phyloP scores from a whole-genome alignment of 2,113 vertebrate genomes.

The Limnothrissa miodon region DNA sequence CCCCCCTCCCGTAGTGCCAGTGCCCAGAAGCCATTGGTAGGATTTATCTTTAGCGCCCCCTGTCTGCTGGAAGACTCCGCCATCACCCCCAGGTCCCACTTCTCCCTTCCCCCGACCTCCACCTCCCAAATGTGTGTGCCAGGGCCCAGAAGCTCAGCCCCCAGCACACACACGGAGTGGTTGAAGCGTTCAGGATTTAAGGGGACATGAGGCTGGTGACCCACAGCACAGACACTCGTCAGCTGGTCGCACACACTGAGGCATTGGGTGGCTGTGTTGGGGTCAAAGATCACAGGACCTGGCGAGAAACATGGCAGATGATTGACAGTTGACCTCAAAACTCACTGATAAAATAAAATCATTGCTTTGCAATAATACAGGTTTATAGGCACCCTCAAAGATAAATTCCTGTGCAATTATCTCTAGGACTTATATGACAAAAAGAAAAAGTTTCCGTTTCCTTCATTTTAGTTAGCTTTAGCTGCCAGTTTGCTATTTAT shows the following conservation, averaged over 20 bases:
- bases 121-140: constrained; percentile 41
- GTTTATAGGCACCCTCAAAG: too few species aligned
- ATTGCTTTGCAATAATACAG: too few species aligned
- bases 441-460: too few species aligned
- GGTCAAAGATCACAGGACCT: constrained; percentile 34
- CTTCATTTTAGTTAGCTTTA: too few species aligned
- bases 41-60: constrained; percentile 21
- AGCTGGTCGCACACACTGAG: constrained; percentile 26
- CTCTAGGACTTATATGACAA: too few species aligned
- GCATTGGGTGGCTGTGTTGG: constrained; percentile 30
- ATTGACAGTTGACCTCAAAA: not conserved
- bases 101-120: constrained; percentile 22
- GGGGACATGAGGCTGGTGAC: not conserved
- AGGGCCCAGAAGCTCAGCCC: not conserved
- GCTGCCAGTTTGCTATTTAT: too few species aligned
- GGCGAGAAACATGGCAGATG: not conserved
- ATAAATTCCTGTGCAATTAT: too few species aligned
- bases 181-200: constrained; percentile 34
- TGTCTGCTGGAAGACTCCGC: constrained; percentile 23
- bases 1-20: constrained; percentile 2
- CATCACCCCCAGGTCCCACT: constrained; percentile 37
- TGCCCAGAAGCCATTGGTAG: constrained; percentile 26
- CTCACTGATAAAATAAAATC: not conserved
- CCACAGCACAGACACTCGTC: not conserved
- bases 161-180: constrained; percentile 20